These are phyloP conservation scores for Hylyphantes graminicola DNA, from an alignment of 1,140 invertebrate species.

Conservation along the genomic window DNA sequence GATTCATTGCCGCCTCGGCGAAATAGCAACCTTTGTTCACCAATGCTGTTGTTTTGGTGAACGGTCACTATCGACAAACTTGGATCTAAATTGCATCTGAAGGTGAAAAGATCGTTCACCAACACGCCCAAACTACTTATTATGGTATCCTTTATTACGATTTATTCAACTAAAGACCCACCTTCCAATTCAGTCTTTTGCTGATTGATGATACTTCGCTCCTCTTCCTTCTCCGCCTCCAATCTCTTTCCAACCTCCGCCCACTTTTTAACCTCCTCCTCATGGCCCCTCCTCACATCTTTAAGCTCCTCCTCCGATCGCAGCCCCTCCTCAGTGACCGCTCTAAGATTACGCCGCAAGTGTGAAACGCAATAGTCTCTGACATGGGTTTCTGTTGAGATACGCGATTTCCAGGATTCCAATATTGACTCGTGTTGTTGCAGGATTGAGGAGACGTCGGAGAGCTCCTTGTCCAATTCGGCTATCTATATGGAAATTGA, in stretches of 20 bases:
- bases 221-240: not conserved
- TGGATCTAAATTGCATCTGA: too few species aligned
- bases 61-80: too few species aligned
- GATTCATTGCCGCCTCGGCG: too few species aligned
- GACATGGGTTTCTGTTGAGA: not conserved
- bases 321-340: not conserved
- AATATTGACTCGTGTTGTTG: not conserved
- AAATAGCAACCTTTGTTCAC: too few species aligned
- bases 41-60: too few species aligned
- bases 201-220: not conserved
- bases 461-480: not conserved
- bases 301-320: not conserved
- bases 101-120: too few species aligned
- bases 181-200: conserved; percentile 19
- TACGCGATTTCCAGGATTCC: not conserved
- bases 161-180: not conserved
- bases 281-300: not conserved
- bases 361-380: conserved; percentile 5
- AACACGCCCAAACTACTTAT: too few species aligned
- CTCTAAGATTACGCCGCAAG: not conserved
- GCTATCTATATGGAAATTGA: not conserved
- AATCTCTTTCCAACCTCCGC: not conserved
- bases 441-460: not conserved
- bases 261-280: not conserved
- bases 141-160: too few species aligned